These are phyloP conservation scores for Nematostella vectensis DNA, from an alignment of 92 coral and sea anemone species.

Conservation along the genomic window DNA sequence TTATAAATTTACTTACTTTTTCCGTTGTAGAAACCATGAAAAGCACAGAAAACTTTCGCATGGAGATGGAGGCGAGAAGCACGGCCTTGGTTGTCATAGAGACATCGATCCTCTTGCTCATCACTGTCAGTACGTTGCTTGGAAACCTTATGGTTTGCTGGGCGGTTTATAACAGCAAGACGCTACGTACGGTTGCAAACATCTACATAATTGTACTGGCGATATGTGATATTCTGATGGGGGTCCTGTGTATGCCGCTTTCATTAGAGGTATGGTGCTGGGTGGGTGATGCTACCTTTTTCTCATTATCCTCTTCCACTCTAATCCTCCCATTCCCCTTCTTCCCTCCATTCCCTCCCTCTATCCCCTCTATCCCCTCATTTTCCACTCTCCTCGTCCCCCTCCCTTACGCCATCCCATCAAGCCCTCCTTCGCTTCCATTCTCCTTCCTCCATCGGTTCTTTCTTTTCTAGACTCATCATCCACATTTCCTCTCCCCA, in stretches of 20 bases:
- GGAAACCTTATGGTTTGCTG: conserved; percentile 40
- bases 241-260: conserved; percentile 21
- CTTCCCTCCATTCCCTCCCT: too few relatives aligned
- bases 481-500: background rate
- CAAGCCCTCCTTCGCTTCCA: too few relatives aligned
- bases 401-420: too few relatives aligned
- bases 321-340: too few relatives aligned
- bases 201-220: conserved; percentile 27
- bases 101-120: conserved; percentile 7
- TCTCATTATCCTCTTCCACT: too few relatives aligned
- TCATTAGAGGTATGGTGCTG: conserved; percentile 27
- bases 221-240: conserved; percentile 35
- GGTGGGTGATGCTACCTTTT: too few relatives aligned
- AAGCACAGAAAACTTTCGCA: background rate
- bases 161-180: conserved; percentile 25
- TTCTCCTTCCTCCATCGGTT: too few relatives aligned
- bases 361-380: too few relatives aligned
- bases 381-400: too few relatives aligned
- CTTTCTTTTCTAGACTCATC: too few relatives aligned
- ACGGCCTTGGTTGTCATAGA: conserved; percentile 23
- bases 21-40: too few relatives aligned
- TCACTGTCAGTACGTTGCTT: conserved; percentile 22
- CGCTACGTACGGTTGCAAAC: conserved; percentile 19
- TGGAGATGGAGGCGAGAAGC: conserved; percentile 15
- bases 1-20: too few relatives aligned